phyloP scores from a whole-genome alignment of 2,113 vertebrate species.

The Heptranchias perlo region DNA sequence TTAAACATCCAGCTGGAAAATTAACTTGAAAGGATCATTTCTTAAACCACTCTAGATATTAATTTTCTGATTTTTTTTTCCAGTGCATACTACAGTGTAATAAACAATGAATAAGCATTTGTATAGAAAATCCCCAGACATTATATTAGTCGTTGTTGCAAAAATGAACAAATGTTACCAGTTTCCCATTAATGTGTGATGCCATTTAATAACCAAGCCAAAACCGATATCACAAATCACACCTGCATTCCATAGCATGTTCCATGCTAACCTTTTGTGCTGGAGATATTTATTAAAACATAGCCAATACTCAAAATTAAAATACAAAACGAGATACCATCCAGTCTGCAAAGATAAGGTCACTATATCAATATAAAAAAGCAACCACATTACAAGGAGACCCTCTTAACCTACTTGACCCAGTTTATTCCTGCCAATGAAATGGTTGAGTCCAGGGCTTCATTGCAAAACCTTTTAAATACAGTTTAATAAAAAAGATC shows the following conservation, averaged over 20 bases:
- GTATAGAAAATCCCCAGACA: neutral
- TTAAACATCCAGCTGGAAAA: neutral
- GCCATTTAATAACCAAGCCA: too few species aligned
- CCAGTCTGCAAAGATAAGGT: neutral
- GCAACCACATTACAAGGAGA: neutral
- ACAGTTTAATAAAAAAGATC: neutral
- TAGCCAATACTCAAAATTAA: neutral
- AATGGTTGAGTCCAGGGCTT: too few species aligned
- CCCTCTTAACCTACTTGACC: too few species aligned
- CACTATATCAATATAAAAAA: neutral
- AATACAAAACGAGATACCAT: neutral
- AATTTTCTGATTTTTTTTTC: neutral
- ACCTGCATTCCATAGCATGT: neutral
- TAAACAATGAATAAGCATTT: neutral
- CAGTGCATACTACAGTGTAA: neutral
- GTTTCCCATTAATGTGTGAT: neutral
- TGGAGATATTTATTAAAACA: neutral
- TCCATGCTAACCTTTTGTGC: neutral
- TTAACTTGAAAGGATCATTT: neutral
- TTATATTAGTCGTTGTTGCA: neutral
- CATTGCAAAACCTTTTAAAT: neutral
- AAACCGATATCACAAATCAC: neutral
- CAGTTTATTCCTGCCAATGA: neutral
- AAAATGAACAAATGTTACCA: neutral
- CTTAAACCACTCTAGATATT: neutral